Conservation (phyloP, 1,140 invertebrate genomes). For the Scylla paramamosain region DNA sequence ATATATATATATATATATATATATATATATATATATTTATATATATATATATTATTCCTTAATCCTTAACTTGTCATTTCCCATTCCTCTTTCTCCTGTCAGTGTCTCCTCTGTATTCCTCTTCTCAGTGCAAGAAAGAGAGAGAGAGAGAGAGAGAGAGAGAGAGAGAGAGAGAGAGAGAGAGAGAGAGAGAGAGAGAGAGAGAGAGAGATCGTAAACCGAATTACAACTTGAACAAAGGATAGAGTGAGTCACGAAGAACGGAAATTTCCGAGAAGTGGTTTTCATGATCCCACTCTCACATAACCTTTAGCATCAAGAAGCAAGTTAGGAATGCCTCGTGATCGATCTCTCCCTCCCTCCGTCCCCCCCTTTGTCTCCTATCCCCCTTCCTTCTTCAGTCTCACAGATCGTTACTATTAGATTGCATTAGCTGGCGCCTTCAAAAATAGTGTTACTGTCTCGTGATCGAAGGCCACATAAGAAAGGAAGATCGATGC, state of each 20-base stretch:
- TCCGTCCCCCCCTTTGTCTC: neutral
- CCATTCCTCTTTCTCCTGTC: too few relatives aligned
- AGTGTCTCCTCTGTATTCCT: too few relatives aligned
- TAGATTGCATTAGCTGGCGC: neutral
- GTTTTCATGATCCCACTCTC: too few relatives aligned
- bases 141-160: slow-evolving; percentile 38
- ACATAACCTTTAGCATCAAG: too few relatives aligned
- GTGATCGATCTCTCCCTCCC: neutral
- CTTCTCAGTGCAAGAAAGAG: neutral
- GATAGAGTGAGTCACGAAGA: too few relatives aligned
- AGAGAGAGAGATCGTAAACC: too few relatives aligned
- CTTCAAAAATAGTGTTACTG: neutral
- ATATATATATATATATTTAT: slow-evolving; percentile 22
- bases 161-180: neutral
- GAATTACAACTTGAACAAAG: too few relatives aligned
- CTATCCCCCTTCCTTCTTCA: neutral
- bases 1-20: slow-evolving; percentile 24
- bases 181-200: too few relatives aligned
- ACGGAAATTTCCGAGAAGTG: too few relatives aligned
- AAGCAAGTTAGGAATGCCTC: too few relatives aligned
- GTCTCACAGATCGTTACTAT: neutral
- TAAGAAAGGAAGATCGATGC: too few relatives aligned
- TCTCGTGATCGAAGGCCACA: too few relatives aligned
- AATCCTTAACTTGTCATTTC: neutral
- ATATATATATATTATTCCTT: slow-evolving; percentile 52